phyloP scores from a whole-genome alignment of 1,140 invertebrate species.

The Drosophila teissieri region DNA sequence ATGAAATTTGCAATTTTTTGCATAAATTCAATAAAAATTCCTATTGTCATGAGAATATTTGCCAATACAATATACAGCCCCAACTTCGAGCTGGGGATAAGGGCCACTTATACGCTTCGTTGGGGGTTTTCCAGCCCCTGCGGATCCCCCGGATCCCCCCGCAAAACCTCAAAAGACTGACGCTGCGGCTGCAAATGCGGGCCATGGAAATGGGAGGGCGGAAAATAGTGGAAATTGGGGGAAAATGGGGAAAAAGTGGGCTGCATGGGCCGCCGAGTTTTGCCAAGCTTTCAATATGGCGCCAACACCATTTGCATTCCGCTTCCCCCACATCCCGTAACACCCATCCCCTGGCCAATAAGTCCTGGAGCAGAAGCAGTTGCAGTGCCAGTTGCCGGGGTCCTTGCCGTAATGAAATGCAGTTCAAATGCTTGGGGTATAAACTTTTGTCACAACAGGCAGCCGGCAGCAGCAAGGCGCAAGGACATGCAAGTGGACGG shows the following conservation, averaged over 20 bases:
- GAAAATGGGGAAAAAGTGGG: neutral
- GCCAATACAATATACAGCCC: conserved; percentile 71
- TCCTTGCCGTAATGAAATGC: conserved; percentile 72
- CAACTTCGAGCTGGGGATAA: conserved; percentile 56
- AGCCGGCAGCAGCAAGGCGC: conserved; percentile 20
- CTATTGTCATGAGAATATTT: conserved; percentile 83
- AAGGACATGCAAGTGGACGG: neutral
- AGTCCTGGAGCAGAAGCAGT: conserved; percentile 23
- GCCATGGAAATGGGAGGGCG: conserved; percentile 17
- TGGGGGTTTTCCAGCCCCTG: conserved; percentile 41
- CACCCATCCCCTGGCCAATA: neutral
- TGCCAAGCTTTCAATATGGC: conserved; percentile 78
- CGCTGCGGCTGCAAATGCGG: conserved; percentile 62
- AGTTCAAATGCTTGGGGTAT: conserved; percentile 80
- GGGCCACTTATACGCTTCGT: conserved; percentile 81
- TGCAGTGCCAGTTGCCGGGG: conserved; percentile 30
- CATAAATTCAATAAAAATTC: conserved; percentile 83
- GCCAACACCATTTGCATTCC: conserved; percentile 80
- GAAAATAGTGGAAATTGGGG: neutral
- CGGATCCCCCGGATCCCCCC: neutral
- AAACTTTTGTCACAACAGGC: conserved; percentile 76
- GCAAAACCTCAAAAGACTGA: conserved; percentile 70
- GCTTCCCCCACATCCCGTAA: neutral
- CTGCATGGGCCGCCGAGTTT: conserved; percentile 12
- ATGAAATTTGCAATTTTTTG: conserved; percentile 81